A percentile compares a stretch with the other conserved stretches of the same genome.
These are phyloP conservation scores for Gallinago paraguaiae DNA, from an alignment of 2,113 vertebrate species.

Conservation along the genomic window DNA sequence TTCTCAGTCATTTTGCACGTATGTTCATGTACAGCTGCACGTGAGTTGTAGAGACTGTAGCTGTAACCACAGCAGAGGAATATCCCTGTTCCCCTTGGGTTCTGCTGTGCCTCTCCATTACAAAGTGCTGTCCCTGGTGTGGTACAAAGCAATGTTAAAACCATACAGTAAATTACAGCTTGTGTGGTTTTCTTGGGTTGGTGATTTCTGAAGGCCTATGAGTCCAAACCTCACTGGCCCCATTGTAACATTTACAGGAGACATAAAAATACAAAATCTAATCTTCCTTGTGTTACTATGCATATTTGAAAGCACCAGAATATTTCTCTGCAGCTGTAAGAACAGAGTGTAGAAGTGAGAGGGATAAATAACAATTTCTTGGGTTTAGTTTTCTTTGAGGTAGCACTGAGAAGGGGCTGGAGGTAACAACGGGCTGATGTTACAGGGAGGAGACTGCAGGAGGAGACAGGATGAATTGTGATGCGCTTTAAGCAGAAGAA, in stretches of 20 bases:
- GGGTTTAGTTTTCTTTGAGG: background rate
- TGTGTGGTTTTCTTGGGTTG: background rate
- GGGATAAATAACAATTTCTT: background rate
- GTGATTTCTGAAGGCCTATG: background rate
- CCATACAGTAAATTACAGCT: background rate
- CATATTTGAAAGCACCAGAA: background rate
- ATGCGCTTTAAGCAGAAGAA: background rate
- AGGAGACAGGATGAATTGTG: background rate
- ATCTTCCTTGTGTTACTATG: background rate
- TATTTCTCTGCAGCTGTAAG: background rate
- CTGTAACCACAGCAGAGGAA: background rate
- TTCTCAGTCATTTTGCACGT: background rate
- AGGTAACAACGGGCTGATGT: background rate
- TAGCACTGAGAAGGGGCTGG: background rate
- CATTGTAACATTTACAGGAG: background rate
- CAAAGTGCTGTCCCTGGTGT: background rate
- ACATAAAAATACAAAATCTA: background rate
- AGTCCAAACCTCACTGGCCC: background rate
- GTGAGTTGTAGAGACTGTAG: background rate
- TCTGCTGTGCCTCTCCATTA: background rate
- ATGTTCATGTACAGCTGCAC: background rate
- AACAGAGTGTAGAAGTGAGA: background rate
- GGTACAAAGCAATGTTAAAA: background rate
- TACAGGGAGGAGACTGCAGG: background rate
- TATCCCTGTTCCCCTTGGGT: accelerated